Conservation (phyloP, 2,797 vertebrate species). For the Fundulus diaphanus region DNA sequence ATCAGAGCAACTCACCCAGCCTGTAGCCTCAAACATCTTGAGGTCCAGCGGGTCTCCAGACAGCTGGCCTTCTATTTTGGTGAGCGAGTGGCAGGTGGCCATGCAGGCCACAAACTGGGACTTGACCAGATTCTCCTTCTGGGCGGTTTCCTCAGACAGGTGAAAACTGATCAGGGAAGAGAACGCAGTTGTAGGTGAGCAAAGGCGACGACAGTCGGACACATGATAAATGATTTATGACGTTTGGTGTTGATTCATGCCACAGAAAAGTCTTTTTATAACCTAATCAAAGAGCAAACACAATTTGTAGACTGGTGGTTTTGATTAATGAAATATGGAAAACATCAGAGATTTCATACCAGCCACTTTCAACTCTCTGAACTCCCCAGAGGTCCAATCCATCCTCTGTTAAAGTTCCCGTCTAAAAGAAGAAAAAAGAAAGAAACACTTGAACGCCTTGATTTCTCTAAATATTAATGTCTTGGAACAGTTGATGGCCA, state of each 20-base stretch:
- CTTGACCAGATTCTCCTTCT: slow-evolving; percentile 89
- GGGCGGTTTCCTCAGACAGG: slow-evolving; percentile 88
- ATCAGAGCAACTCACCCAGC: slow-evolving; percentile 88
- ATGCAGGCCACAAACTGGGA: slow-evolving; percentile 97
- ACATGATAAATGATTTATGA: background rate
- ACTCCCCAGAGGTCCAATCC: slow-evolving; percentile 96
- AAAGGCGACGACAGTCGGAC: background rate
- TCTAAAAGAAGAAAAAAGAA: slow-evolving; percentile 74
- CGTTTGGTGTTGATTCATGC: background rate
- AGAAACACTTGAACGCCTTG: background rate
- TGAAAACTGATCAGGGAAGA: slow-evolving; percentile 82
- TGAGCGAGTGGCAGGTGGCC: slow-evolving; percentile 98
- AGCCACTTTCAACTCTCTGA: slow-evolving; percentile 87
- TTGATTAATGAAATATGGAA: background rate
- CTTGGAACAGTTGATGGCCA: background rate
- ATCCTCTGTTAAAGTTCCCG: slow-evolving; percentile 97
- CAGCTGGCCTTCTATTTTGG: slow-evolving; percentile 95
- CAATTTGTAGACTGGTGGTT: background rate
- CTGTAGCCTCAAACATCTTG: slow-evolving; percentile 98
- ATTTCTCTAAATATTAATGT: background rate
- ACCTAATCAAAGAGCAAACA: background rate
- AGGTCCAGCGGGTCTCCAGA: slow-evolving; percentile 97
- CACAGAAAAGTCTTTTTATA: background rate
- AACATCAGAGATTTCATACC: slow-evolving; percentile 72
- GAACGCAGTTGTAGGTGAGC: background rate